phyloP scores from a whole-genome alignment of 1,140 invertebrate genomes.

The Phthorimaea operculella region DNA sequence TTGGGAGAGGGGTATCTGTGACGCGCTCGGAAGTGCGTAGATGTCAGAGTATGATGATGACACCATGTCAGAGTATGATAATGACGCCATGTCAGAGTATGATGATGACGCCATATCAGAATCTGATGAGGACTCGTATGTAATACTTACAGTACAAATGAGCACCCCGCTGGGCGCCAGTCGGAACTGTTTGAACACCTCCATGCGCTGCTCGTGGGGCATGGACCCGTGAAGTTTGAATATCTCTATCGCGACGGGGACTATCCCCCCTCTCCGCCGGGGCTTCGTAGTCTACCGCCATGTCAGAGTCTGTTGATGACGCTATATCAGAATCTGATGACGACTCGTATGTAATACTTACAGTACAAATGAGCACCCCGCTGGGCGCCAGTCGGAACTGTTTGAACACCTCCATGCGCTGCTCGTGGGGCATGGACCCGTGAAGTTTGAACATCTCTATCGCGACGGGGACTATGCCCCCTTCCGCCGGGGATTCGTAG shows the following conservation, averaged over 20 bases:
- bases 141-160: conserved; percentile 88
- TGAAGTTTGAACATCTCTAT: conserved; percentile 74
- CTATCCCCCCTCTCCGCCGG: conserved; percentile 38
- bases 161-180: conserved; percentile 81
- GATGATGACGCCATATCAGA: too few relatives aligned
- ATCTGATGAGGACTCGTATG: too few relatives aligned
- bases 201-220: conserved; percentile 86
- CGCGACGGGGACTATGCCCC: conserved; percentile 45
- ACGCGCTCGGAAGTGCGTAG: too few relatives aligned
- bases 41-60: too few relatives aligned
- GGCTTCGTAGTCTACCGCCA: conserved; percentile 45
- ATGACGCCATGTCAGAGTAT: too few relatives aligned
- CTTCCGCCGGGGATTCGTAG: conserved; percentile 38
- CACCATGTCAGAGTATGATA: too few relatives aligned
- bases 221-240: conserved; percentile 87
- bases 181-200: conserved; percentile 87
- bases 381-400: conserved; percentile 78
- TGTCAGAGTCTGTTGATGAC: conserved; percentile 42
- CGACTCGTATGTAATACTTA: too few relatives aligned
- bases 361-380: conserved; percentile 90
- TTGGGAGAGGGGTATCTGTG: too few relatives aligned
- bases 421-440: conserved; percentile 91
- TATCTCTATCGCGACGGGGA: conserved; percentile 55
- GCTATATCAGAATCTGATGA: too few relatives aligned
- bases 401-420: conserved; percentile 86